phyloP scores from a whole-genome alignment of 92 coral and sea anemone species.

The Phenganax marumi region DNA sequence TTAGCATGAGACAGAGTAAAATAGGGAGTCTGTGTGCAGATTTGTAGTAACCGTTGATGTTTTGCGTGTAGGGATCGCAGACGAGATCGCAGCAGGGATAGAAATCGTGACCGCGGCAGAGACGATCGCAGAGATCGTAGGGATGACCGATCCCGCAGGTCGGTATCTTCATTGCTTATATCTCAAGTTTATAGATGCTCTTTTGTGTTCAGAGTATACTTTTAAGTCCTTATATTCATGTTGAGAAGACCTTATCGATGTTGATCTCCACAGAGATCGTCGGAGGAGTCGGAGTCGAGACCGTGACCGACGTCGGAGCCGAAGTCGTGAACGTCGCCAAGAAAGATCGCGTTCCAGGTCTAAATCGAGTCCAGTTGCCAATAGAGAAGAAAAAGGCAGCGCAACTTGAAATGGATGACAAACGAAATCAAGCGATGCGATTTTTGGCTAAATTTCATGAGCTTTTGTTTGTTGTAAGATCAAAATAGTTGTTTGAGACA shows the following conservation, averaged over 20 bases:
- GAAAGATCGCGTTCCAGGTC: conserved; percentile 54
- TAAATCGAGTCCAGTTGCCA: conserved; percentile 42
- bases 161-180: neutral
- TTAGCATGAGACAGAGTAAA: neutral
- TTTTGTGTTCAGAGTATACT: too few relatives aligned
- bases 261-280: conserved; percentile 44
- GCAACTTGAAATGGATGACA: neutral
- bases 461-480: neutral
- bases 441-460: neutral
- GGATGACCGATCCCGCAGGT: conserved; percentile 62
- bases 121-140: conserved; percentile 44
- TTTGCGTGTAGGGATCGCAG: conserved; percentile 26
- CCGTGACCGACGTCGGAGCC: conserved; percentile 77
- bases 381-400: neutral
- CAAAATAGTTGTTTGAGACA: neutral
- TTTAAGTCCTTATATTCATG: neutral
- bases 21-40: neutral
- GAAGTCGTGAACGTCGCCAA: conserved; percentile 62
- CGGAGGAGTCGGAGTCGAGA: conserved; percentile 61
- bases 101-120: conserved; percentile 52
- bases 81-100: conserved; percentile 60
- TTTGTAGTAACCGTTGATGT: neutral
- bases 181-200: too few relatives aligned
- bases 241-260: neutral
- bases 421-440: neutral